Evolutionary conservation across 2,113 vertebrate genomes (phyloP).

Genomic region (Neogobius melanostomus): DNA sequence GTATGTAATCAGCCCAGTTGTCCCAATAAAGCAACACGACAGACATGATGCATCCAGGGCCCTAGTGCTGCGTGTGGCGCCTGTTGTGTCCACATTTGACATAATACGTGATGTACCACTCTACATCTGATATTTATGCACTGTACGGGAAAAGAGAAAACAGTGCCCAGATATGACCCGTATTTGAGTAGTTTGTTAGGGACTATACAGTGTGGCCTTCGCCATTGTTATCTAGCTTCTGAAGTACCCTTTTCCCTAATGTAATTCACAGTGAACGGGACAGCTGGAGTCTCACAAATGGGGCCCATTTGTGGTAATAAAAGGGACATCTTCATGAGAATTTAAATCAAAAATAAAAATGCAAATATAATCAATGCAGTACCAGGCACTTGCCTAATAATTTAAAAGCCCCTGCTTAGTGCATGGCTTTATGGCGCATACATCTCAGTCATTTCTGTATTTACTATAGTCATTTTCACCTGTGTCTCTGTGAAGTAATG

Average conservation of each 20-base stretch:
- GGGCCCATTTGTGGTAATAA: slow-evolving; percentile 47
- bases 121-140: no score
- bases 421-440: slow-evolving; percentile 36
- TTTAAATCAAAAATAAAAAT: slow-evolving; percentile 58
- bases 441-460: slow-evolving; percentile 39
- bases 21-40: no score
- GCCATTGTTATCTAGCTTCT: neutral
- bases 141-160: no score
- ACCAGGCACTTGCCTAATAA: slow-evolving; percentile 36
- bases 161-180: no score
- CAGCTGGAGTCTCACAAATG: slow-evolving; percentile 44
- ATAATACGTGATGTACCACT: no score
- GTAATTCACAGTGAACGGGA: slow-evolving; percentile 18
- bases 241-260: slow-evolving; percentile 25
- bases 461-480: slow-evolving; percentile 46
- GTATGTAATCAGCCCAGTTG: no score
- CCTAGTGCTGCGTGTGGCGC: no score
- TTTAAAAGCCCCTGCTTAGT: slow-evolving; percentile 54
- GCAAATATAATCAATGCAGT: slow-evolving; percentile 43
- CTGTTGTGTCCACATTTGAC: no score
- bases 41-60: no score
- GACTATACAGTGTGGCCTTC: no score
- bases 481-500: slow-evolving; percentile 31
- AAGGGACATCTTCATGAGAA: slow-evolving; percentile 49
- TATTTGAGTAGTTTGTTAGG: no score